Conservation (phyloP, 2,113 vertebrate species). For the Notechis scutatus region DNA sequence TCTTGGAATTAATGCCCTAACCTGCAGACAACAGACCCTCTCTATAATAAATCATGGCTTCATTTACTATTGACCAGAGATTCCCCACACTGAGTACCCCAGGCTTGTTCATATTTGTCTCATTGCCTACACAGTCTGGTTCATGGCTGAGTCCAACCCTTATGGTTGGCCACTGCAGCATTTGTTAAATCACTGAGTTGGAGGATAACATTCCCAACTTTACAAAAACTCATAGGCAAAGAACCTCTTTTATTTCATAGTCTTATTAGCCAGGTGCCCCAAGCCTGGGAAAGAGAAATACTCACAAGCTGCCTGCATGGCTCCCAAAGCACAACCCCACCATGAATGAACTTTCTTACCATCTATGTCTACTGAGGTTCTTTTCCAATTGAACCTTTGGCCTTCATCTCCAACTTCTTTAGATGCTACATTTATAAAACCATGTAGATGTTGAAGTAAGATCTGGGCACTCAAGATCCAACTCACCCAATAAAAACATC, state of each 20-base stretch:
- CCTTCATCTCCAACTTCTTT: neutral
- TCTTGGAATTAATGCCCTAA: neutral
- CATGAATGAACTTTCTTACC: neutral
- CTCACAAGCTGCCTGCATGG: neutral
- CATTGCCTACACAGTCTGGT: neutral
- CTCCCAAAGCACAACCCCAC: neutral
- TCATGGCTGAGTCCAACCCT: neutral
- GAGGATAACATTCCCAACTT: neutral
- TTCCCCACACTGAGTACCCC: neutral
- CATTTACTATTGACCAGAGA: neutral
- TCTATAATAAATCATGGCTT: neutral
- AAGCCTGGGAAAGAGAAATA: neutral
- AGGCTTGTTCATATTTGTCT: neutral
- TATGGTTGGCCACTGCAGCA: neutral
- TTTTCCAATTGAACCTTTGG: neutral
- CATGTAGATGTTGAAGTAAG: neutral
- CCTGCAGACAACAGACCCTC: neutral
- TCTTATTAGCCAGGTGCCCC: neutral
- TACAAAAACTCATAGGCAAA: neutral
- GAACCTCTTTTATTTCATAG: neutral
- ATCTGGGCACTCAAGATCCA: neutral
- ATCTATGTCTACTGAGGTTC: neutral
- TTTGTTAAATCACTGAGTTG: neutral
- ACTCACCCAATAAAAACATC: neutral
- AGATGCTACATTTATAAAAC: neutral